Evolutionary conservation across 2,888 invertebrate genomes (phyloP), one percentile per base, ranked within the genome.

Genomic region (Euzophera pinguis): DNA sequence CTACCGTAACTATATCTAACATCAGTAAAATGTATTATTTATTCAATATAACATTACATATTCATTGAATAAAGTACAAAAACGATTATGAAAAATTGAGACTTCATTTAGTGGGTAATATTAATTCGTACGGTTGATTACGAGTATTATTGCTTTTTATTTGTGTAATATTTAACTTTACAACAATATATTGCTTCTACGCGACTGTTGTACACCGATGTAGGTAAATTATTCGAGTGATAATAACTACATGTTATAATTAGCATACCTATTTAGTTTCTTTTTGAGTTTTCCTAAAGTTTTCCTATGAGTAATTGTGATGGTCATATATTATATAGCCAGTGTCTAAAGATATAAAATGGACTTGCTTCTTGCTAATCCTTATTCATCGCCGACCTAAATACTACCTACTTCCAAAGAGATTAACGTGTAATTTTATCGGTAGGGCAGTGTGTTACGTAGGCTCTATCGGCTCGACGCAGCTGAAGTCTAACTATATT

Each of bases 81-180:
- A 67, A 67, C 57, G 54, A 66, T 63, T 57, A 54, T 56, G 61
- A 61, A 59, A 62, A 67, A 67, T 63, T 55, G 56, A 56, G 53
- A 58, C 56, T 53, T 56, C 37, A 55, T 54, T 47, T 56, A 57
- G 27, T 55, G 53, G 55, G 53, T 37, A 50, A 35, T 34, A 50
- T 42, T 60, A 55, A 69, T 70, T 68, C 64, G 60, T 69, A 66
- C 67, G 55, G 59, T 64, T 58, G 50, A 66, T n/a, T n/a, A n/a
- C n/a, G n/a, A n/a, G 67, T 58, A 69, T 73, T 77, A 80, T 82
- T 79, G 76, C 76, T 83, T 73, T 60, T 63, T 63, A 56, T 57
- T 61, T 56, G 17, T 42, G 13, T 16, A 53, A 41, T 47, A 34
- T 56, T 57, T 53, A 58, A 60, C 58, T 56, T 60, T 62, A 59